Evolutionary conservation across 2,888 invertebrate species (phyloP).

Genomic region (Andrena marginata): DNA sequence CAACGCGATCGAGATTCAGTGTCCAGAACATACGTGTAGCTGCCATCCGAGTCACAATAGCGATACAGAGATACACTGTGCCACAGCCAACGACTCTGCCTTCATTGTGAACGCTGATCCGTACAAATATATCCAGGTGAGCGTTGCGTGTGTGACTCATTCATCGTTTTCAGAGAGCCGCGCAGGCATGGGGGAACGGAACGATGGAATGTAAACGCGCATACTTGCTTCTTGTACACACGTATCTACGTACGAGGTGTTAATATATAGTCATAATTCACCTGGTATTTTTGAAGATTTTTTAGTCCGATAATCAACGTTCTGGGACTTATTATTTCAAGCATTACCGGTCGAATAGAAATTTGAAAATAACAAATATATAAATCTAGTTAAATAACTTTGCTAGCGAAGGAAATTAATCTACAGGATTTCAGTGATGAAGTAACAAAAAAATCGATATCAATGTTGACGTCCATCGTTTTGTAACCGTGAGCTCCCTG

Average conservation of each 20-base stretch:
- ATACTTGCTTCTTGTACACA: background rate
- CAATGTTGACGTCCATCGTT: too few relatives aligned
- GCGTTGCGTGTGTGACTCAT: conserved; percentile 32
- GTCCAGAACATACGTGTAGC: conserved; percentile 45
- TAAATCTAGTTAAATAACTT: too few relatives aligned
- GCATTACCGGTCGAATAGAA: too few relatives aligned
- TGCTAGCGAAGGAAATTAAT: too few relatives aligned
- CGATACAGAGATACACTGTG: conserved; percentile 69
- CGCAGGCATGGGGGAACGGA: background rate
- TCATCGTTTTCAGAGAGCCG: background rate
- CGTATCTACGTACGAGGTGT: too few relatives aligned
- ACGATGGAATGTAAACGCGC: background rate
- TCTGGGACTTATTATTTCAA: too few relatives aligned
- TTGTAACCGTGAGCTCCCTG: background rate
- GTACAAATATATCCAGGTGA: conserved; percentile 60
- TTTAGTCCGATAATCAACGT: too few relatives aligned
- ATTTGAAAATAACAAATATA: too few relatives aligned
- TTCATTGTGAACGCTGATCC: conserved; percentile 67
- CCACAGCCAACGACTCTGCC: conserved; percentile 35
- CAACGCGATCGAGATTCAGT: conserved; percentile 31
- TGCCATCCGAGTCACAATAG: conserved; percentile 45
- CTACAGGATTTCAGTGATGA: too few relatives aligned
- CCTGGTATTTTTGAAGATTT: too few relatives aligned
- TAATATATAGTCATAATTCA: too few relatives aligned
- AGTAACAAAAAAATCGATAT: too few relatives aligned